Conservation (phyloP, 2,113 vertebrate species). For the Saguinus imperator region DNA sequence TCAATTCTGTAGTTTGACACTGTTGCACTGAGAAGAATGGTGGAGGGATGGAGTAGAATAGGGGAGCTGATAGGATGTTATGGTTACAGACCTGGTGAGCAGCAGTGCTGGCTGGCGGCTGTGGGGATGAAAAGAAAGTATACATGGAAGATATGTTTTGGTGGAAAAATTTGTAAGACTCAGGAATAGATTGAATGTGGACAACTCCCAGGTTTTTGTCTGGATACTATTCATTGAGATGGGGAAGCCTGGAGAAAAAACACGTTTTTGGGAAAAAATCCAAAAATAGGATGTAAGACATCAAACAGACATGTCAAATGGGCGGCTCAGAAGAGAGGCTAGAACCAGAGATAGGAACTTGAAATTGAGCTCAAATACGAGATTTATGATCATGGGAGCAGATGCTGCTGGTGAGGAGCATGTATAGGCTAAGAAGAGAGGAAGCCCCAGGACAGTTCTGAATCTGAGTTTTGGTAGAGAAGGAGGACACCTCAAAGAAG, state of each 20-base stretch:
- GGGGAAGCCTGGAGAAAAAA: background rate
- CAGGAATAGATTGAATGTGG: background rate
- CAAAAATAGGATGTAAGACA: background rate
- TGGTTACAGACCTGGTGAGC: background rate
- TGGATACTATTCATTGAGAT: background rate
- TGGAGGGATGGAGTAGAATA: background rate
- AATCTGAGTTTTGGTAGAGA: background rate
- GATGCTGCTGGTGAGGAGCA: background rate
- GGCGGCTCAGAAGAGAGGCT: background rate
- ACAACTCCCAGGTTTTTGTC: background rate
- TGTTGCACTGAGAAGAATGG: background rate
- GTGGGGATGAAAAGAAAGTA: background rate
- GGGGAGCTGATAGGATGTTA: background rate
- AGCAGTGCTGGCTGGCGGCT: background rate
- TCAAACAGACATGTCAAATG: background rate
- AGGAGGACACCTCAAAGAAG: background rate
- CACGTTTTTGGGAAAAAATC: background rate
- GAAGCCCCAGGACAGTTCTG: background rate
- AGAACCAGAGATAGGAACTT: background rate
- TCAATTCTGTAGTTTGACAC: background rate
- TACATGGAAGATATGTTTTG: background rate
- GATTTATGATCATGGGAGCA: background rate
- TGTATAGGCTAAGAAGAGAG: background rate
- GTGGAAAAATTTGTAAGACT: background rate
- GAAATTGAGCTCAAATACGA: background rate